A percentile compares a stretch with the other conserved stretches of the same genome.
Conservation (phyloP, 2,113 vertebrate genomes). For the Halcyon malimbica region DNA sequence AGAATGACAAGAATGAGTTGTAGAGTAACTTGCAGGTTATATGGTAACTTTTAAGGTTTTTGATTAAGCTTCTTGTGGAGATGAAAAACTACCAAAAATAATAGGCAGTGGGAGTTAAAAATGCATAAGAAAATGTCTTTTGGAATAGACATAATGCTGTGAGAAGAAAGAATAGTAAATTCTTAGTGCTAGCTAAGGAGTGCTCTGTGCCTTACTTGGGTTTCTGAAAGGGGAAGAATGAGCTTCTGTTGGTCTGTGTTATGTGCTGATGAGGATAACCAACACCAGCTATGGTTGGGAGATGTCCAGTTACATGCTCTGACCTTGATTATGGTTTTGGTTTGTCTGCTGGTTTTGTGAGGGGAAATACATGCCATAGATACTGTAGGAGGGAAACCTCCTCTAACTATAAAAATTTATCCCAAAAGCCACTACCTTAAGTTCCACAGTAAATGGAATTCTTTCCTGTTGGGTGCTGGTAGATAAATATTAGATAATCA, state of each 20-base stretch:
- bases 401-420: not conserved
- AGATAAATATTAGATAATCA: not conserved
- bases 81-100: not conserved
- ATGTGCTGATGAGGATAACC: not conserved
- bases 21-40: slow-evolving; percentile 43
- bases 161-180: not conserved
- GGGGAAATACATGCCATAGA: not conserved
- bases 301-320: not conserved
- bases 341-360: not conserved
- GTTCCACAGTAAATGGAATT: not conserved
- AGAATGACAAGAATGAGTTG: slow-evolving; percentile 52
- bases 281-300: not conserved
- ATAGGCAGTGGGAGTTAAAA: not conserved
- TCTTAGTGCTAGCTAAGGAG: not conserved
- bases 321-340: not conserved
- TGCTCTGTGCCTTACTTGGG: fast-evolving
- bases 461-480: not conserved
- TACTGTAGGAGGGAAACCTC: not conserved
- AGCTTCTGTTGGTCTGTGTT: not conserved
- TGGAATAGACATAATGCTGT: not conserved
- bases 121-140: not conserved
- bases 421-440: not conserved
- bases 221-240: not conserved
- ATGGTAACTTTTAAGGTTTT: slow-evolving; percentile 31
- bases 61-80: slow-evolving; percentile 8